Evolutionary conservation across 2,888 invertebrate genomes (phyloP).

Genomic region (Teinopalpus imperialis): DNA sequence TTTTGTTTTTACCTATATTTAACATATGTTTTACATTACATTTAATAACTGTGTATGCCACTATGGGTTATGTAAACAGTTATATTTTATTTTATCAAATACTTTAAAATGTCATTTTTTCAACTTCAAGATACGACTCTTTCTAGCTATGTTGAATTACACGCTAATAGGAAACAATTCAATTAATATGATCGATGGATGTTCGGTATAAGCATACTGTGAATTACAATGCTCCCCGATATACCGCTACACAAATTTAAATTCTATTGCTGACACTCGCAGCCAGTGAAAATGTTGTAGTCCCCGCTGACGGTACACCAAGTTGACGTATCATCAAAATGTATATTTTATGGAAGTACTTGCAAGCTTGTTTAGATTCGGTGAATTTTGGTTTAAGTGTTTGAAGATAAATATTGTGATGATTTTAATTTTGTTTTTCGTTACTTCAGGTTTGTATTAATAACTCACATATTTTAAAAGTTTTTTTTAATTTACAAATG

Average conservation of each 20-base stretch:
- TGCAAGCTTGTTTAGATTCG: conserved; percentile 62
- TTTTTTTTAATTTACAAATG: not conserved
- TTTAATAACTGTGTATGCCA: too few species aligned
- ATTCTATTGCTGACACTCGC: conserved; percentile 64
- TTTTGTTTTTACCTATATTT: not conserved
- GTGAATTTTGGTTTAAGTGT: conserved; percentile 57
- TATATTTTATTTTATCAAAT: too few species aligned
- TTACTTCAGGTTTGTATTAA: conserved; percentile 61
- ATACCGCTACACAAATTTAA: conserved; percentile 77
- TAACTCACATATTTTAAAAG: too few species aligned
- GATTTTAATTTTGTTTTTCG: conserved; percentile 60
- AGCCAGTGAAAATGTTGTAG: conserved; percentile 76
- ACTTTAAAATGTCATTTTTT: too few species aligned
- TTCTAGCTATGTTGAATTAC: conserved; percentile 24
- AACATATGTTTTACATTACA: too few species aligned
- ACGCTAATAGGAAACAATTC: conserved; percentile 42
- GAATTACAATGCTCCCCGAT: conserved; percentile 65
- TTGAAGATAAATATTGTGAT: conserved; percentile 57
- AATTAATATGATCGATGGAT: conserved; percentile 69
- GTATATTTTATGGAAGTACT: conserved; percentile 63
- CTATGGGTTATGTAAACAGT: too few species aligned
- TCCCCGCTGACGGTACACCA: conserved; percentile 62
- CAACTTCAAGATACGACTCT: too few species aligned
- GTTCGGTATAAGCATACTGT: conserved; percentile 45
- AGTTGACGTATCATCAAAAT: conserved; percentile 71